Percentiles rank a stretch among this genome's conserved stretches.
phyloP scores from a whole-genome alignment of 2,113 vertebrate species.

The Rhipidura dahli region DNA sequence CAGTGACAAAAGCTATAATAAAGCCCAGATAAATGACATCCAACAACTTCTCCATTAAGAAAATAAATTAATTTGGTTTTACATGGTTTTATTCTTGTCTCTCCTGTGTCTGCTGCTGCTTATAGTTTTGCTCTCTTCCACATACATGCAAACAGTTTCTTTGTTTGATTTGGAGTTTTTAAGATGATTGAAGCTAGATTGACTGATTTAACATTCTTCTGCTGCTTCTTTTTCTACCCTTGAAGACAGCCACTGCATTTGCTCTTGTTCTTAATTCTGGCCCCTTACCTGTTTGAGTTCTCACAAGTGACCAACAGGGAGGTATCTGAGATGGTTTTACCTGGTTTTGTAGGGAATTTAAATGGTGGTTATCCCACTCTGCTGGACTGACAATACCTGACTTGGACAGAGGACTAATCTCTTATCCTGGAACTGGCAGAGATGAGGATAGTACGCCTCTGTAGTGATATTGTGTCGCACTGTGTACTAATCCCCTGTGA shows the following conservation, averaged over 20 bases:
- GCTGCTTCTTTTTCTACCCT: neutral
- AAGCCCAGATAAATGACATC: constrained; percentile 2
- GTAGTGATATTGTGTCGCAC: neutral
- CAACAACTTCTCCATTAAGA: constrained; percentile 3
- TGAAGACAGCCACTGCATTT: neutral
- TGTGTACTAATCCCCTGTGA: neutral
- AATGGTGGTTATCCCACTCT: neutral
- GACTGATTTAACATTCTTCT: neutral
- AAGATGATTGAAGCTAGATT: neutral
- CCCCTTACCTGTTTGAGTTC: neutral
- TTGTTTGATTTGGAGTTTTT: neutral
- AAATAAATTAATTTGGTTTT: constrained; percentile 1
- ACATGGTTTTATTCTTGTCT: neutral
- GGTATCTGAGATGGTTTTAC: neutral
- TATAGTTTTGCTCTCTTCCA: neutral
- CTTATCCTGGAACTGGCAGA: neutral
- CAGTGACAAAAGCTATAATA: neutral
- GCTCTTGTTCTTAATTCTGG: neutral
- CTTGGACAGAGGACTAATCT: neutral
- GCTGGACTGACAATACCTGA: neutral
- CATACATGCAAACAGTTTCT: neutral
- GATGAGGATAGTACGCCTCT: neutral
- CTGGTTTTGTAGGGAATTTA: neutral
- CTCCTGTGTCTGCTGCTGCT: neutral
- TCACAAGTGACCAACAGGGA: neutral